Evolutionary conservation across 2,888 invertebrate genomes (phyloP).

Genomic region (Campoplex nolae): DNA sequence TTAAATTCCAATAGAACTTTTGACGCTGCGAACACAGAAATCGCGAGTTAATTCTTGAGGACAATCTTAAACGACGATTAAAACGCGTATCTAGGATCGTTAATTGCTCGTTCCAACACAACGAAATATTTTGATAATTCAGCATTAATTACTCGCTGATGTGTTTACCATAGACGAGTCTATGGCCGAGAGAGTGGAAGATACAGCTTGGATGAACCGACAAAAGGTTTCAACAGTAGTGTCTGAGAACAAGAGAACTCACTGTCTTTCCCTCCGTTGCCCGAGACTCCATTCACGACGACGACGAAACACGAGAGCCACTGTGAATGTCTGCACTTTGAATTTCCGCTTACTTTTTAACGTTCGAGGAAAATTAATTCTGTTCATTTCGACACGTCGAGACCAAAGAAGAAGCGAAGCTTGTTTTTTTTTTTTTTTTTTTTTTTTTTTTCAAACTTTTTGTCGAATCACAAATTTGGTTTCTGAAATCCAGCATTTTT

Average conservation of each 20-base stretch:
- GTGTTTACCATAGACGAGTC: not conserved
- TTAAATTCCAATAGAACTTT: too few relatives aligned
- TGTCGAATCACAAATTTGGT: not conserved
- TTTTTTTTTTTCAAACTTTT: not conserved
- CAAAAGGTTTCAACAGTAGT: constrained; percentile 4
- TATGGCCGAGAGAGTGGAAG: not conserved
- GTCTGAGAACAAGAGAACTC: not conserved
- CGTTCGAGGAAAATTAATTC: not conserved
- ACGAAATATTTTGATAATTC: not conserved
- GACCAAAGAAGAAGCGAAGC: not conserved
- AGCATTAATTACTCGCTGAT: not conserved
- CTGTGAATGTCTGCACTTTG: not conserved
- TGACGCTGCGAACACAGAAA: too few relatives aligned
- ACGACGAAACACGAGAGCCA: not conserved
- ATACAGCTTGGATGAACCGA: not conserved
- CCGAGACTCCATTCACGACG: not conserved
- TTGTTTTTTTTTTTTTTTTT: too few relatives aligned
- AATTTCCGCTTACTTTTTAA: not conserved
- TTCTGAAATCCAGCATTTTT: not conserved
- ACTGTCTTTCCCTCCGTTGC: not conserved
- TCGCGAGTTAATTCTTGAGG: too few relatives aligned
- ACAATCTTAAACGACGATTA: not conserved
- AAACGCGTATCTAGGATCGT: not conserved
- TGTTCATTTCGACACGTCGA: not conserved
- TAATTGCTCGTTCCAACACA: not conserved